These are phyloP conservation scores for Apis mellifera DNA, from an alignment of 1,140 invertebrate species.

Conservation along the genomic window DNA sequence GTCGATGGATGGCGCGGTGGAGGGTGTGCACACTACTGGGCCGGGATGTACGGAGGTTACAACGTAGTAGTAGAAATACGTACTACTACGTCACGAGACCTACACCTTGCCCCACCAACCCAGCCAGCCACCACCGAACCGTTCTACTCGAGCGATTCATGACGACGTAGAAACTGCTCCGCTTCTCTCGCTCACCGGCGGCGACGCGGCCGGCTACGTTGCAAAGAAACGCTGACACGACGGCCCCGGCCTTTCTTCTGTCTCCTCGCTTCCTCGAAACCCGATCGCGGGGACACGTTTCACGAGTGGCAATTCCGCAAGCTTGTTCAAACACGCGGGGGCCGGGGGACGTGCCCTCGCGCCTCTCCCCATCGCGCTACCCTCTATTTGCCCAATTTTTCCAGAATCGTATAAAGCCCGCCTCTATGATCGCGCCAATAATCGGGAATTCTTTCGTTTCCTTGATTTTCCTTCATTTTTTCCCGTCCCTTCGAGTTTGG, in stretches of 20 bases:
- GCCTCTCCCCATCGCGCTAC: too few relatives aligned
- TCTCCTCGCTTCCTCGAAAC: conserved; percentile 14
- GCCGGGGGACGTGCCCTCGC: too few relatives aligned
- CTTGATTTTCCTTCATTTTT: too few relatives aligned
- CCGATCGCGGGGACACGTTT: conserved; percentile 27
- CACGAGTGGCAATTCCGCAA: neutral
- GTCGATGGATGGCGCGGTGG: neutral
- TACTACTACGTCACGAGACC: conserved; percentile 65
- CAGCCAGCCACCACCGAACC: conserved; percentile 35
- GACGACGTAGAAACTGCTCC: conserved; percentile 59
- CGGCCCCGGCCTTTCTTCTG: conserved; percentile 27
- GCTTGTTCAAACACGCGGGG: neutral
- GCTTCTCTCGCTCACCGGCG: conserved; percentile 18
- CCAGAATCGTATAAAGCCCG: too few relatives aligned
- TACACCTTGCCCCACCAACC: conserved; percentile 58
- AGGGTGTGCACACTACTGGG: neutral
- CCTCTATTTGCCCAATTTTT: too few relatives aligned
- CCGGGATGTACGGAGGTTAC: conserved; percentile 54
- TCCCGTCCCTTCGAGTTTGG: too few relatives aligned
- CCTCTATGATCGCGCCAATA: too few relatives aligned
- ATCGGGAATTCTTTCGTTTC: too few relatives aligned
- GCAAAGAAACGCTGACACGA: conserved; percentile 44
- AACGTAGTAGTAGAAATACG: conserved; percentile 68
- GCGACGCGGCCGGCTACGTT: neutral
- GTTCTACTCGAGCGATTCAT: conserved; percentile 65